Percentiles rank a stretch among this genome's conserved stretches.
phyloP scores from a whole-genome alignment of 2,888 invertebrate genomes.

The Metallyticus violacea region DNA sequence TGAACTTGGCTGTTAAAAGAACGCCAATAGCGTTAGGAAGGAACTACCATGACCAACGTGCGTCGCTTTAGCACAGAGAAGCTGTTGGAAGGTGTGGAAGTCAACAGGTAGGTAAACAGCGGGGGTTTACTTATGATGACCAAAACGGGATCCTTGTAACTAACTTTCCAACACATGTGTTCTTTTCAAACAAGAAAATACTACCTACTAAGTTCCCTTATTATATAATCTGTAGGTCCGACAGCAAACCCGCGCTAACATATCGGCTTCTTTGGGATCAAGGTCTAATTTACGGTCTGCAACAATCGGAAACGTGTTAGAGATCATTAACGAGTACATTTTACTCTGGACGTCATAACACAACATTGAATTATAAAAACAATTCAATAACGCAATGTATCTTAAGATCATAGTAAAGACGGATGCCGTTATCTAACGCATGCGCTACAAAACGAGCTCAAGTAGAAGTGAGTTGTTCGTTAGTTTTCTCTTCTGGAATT shows the following conservation, averaged over 20 bases:
- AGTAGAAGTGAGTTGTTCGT: too few species aligned
- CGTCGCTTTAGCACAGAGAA: not conserved
- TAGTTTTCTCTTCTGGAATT: too few species aligned
- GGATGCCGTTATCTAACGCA: too few species aligned
- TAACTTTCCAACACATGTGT: not conserved
- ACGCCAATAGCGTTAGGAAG: not conserved
- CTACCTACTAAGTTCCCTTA: not conserved
- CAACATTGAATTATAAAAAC: not conserved
- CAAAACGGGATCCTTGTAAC: not conserved
- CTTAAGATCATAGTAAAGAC: not conserved
- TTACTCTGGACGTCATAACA: not conserved
- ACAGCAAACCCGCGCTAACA: not conserved
- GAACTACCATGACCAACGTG: too few species aligned
- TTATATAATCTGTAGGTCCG: not conserved
- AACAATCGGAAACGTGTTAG: not conserved
- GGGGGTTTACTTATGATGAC: constrained; percentile 1
- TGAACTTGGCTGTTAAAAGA: too few species aligned
- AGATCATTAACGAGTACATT: not conserved
- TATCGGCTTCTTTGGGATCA: not conserved
- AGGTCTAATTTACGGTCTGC: not conserved
- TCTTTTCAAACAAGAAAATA: not conserved
- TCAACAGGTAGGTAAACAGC: constrained; percentile 12
- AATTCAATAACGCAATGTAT: not conserved
- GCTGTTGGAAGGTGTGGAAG: constrained; percentile 1
- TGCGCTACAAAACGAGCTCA: too few species aligned